Conservation (phyloP, 1,140 invertebrate species). For the Schmidtea mediterranea region DNA sequence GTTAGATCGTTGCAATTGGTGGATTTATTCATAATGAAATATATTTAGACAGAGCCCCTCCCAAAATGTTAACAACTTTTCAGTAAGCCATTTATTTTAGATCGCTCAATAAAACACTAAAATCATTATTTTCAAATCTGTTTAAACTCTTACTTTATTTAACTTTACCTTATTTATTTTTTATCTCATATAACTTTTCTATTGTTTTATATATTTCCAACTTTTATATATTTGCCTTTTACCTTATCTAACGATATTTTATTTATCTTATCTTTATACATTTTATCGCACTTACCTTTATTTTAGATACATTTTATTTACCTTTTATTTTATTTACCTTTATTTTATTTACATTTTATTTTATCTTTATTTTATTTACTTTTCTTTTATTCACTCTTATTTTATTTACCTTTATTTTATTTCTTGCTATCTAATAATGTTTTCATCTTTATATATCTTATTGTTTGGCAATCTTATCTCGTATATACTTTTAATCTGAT, state of each 20-base stretch:
- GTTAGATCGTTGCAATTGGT: slow-evolving; percentile 45
- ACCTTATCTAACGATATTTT: slow-evolving; percentile 42
- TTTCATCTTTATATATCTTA: no score
- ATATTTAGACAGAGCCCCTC: slow-evolving; percentile 32
- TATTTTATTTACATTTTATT: no score
- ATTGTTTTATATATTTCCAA: slow-evolving; percentile 29
- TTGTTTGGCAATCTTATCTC: no score
- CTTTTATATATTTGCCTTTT: slow-evolving; percentile 49
- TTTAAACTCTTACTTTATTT: not conserved
- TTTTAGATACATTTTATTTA: no score
- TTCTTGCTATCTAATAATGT: no score
- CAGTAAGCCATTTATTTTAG: slow-evolving; percentile 31
- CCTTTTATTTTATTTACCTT: no score
- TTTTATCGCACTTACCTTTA: no score
- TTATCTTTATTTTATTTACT: no score
- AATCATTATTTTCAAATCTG: not conserved
- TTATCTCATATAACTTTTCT: slow-evolving; percentile 1
- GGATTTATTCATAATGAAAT: slow-evolving; percentile 41
- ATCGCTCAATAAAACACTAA: not conserved
- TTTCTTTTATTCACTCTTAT: no score
- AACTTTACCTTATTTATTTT: not conserved
- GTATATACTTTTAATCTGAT: no score
- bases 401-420: no score
- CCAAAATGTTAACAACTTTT: slow-evolving; percentile 67
- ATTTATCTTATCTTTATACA: no score